These are phyloP conservation scores for Lagorchestes hirsutus DNA, from an alignment of 2,797 vertebrate species.

Conservation along the genomic window DNA sequence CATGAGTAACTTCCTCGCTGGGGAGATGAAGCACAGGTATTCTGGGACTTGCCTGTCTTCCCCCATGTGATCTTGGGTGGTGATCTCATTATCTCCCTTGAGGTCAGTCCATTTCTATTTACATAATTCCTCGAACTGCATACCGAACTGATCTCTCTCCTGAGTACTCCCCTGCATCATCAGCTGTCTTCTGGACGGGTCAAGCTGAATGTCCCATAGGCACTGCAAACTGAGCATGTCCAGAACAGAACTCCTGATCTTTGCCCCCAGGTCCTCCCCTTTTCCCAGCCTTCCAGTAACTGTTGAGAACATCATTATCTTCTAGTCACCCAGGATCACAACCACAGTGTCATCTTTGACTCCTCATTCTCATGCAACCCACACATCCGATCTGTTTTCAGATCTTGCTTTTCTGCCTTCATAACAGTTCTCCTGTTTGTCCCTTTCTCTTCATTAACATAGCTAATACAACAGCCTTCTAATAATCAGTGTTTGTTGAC, in stretches of 20 bases:
- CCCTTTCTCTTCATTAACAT: neutral
- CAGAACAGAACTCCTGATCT: neutral
- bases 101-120: neutral
- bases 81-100: neutral
- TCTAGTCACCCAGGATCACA: neutral
- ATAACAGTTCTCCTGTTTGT: neutral
- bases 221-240: neutral
- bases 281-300: neutral
- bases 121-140: neutral
- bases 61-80: neutral
- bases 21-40: constrained; percentile 7
- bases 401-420: neutral
- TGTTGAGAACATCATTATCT: neutral
- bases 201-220: neutral
- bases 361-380: neutral
- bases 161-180: neutral
- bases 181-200: neutral
- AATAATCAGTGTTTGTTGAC: neutral
- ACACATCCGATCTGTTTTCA: neutral
- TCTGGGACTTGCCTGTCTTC: constrained; percentile 44
- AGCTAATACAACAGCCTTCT: neutral
- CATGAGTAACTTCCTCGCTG: constrained; percentile 8
- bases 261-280: neutral
- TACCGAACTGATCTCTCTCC: neutral
- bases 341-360: neutral